These are phyloP conservation scores for Sebastes miniatus DNA, from an alignment of 2,797 vertebrate genomes.

Conservation along the genomic window DNA sequence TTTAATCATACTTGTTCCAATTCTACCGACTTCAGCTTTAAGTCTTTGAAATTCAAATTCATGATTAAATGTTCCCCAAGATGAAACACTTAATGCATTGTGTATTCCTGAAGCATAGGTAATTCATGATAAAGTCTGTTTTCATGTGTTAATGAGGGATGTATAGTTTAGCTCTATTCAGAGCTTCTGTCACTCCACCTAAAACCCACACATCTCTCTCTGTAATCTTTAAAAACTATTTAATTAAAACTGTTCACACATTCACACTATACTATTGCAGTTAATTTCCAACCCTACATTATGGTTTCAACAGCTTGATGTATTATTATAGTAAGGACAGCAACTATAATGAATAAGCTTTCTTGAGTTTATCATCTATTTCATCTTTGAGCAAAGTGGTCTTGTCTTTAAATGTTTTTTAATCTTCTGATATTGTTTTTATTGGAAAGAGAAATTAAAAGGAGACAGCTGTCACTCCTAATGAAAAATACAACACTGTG, in stretches of 20 bases:
- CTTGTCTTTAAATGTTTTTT: not conserved
- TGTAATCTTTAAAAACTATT: not conserved
- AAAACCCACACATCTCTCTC: not conserved
- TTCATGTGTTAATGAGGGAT: not conserved
- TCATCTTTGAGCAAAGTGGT: not conserved
- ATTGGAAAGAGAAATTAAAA: not conserved
- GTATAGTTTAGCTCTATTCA: not conserved
- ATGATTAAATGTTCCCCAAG: not conserved
- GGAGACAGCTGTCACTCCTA: not conserved
- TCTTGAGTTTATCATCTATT: not conserved
- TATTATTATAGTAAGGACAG: not conserved
- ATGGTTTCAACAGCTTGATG: not conserved
- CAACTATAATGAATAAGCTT: not conserved
- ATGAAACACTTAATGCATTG: not conserved
- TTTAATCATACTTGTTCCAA: too few species aligned
- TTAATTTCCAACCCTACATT: not conserved
- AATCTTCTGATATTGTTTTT: not conserved
- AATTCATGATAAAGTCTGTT: not conserved
- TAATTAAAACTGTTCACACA: not conserved
- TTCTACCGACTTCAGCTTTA: too few species aligned
- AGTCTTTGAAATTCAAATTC: not conserved
- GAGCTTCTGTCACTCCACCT: not conserved
- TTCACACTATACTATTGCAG: not conserved
- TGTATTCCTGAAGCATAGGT: not conserved
- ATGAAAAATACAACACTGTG: not conserved